Conservation (phyloP, 2,888 invertebrate genomes). For the Globia sparganii region DNA sequence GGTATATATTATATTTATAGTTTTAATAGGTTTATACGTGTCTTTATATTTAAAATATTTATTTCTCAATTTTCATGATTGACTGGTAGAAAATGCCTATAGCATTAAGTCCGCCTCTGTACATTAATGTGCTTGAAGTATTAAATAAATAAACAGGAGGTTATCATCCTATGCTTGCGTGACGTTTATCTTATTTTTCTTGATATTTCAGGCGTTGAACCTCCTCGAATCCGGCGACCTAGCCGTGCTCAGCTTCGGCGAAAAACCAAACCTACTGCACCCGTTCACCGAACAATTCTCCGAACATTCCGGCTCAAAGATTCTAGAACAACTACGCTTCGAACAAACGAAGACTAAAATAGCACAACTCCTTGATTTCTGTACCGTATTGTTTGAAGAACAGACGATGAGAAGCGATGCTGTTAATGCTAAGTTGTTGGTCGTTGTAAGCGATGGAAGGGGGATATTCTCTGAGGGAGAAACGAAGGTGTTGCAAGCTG, state of each 20-base stretch:
- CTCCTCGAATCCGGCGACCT: slow-evolving; percentile 98
- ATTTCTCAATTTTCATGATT: too few relatives aligned
- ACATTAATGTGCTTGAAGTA: too few relatives aligned
- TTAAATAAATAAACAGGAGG: too few relatives aligned
- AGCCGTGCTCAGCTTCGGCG: slow-evolving; percentile 97
- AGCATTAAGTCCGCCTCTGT: too few relatives aligned
- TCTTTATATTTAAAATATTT: too few relatives aligned
- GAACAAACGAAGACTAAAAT: slow-evolving; percentile 97
- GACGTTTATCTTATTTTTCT: background rate
- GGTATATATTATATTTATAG: too few relatives aligned
- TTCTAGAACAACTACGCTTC: slow-evolving; percentile 95
- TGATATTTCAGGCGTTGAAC: slow-evolving; percentile 93
- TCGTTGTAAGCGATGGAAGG: slow-evolving; percentile 98
- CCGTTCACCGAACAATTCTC: slow-evolving; percentile 96
- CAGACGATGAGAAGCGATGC: slow-evolving; percentile 88
- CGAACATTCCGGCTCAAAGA: slow-evolving; percentile 95
- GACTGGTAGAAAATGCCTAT: too few relatives aligned
- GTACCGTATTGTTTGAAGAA: slow-evolving; percentile 91
- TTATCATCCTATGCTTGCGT: too few relatives aligned
- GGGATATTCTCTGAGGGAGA: slow-evolving; percentile 97
- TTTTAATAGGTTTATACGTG: too few relatives aligned
- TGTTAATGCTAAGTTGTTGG: slow-evolving; percentile 95
- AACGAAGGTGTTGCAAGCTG: slow-evolving; percentile 93
- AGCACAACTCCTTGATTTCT: slow-evolving; percentile 95
- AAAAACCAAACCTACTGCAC: slow-evolving; percentile 95